Base-by-base conservation (phyloP, 2,888 invertebrate genomes). In the Macrostomum cliftonense region DNA sequence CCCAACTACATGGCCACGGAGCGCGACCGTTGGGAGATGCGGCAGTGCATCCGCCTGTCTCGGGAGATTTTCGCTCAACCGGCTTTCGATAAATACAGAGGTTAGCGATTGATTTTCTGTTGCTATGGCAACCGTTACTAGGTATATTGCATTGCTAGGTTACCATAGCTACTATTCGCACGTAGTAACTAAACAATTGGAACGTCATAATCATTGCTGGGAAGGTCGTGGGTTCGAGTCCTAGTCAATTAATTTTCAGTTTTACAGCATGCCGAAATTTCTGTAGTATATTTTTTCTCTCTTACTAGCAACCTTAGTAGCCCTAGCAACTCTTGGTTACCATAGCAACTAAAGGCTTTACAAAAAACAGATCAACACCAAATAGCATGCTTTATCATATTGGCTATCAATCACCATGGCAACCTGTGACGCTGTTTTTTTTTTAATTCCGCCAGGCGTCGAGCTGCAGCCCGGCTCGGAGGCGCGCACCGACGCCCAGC, bases 1-100 rank as follows among this genome's bases (percentile, higher is more conserved):
- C 84, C 93, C 1, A 86, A 89, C 63, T 95, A 95, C 65, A 82
- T 89, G 52, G 68, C 76, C 38, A 68, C 76, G 2, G 62, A 70
- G 1, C 66, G 72, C 42, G 84, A 85, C 61, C 65, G 81, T 12
- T 46, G 54, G 37, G 67, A 67, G 37, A 58, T 67, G 56, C 50
- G 64, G 28, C 55, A 56, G 14, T 52, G 58, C 39, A 52, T 70
- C 16, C 58, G 55, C 38, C 57, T 64, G 13, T 54, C 63, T 1
- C 51, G 65, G 38, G 66, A 68, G 52, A 62, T 70, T 16, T 63
- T 67, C 52, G 56, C 59, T 4, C 68, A 68, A 54, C 62, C 63
- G 43, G 66, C 67, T 1, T 68, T 70, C 13, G 44, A 46, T 21
- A 39, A 36, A 20, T 46, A 17, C 40, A 14, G 50, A 17, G 53